A percentile compares a stretch with the other conserved stretches of the same genome.
Conservation (phyloP, 35 echinoderm and acorn worm genomes). For the Patiria miniata region DNA sequence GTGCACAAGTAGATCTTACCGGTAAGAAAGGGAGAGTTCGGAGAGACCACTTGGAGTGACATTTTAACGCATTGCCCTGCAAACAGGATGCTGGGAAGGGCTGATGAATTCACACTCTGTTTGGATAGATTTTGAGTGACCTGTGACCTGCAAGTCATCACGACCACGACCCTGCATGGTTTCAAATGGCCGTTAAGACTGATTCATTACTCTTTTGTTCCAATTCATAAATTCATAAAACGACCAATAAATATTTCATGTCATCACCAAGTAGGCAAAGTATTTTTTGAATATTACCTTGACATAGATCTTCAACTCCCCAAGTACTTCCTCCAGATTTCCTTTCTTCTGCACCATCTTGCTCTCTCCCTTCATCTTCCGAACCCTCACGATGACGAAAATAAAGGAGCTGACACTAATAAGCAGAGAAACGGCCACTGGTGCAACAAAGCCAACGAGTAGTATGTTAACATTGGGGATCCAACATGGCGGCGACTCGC, state of each 20-base stretch:
- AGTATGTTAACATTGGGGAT: conserved; percentile 38
- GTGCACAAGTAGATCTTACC: too few species aligned
- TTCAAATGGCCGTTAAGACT: too few species aligned
- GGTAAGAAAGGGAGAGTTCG: too few species aligned
- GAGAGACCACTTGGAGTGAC: too few species aligned
- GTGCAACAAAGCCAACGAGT: not conserved
- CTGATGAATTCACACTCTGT: too few species aligned
- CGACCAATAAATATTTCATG: too few species aligned
- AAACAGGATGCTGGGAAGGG: too few species aligned
- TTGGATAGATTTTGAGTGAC: too few species aligned
- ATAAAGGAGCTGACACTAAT: not conserved
- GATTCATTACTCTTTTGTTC: not conserved
- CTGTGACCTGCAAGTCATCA: too few species aligned
- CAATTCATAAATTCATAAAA: not conserved
- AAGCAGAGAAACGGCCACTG: not conserved
- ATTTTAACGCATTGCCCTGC: too few species aligned
- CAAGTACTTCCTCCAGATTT: not conserved
- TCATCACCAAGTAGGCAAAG: too few species aligned
- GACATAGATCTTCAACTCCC: not conserved
- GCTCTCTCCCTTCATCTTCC: not conserved
- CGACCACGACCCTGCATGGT: too few species aligned
- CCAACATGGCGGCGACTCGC: conserved; percentile 48
- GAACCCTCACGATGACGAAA: not conserved
- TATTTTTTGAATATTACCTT: not conserved
- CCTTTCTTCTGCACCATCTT: not conserved